Evolutionary conservation across 1,140 invertebrate genomes (phyloP).

Genomic region (Capitella teleta): DNA sequence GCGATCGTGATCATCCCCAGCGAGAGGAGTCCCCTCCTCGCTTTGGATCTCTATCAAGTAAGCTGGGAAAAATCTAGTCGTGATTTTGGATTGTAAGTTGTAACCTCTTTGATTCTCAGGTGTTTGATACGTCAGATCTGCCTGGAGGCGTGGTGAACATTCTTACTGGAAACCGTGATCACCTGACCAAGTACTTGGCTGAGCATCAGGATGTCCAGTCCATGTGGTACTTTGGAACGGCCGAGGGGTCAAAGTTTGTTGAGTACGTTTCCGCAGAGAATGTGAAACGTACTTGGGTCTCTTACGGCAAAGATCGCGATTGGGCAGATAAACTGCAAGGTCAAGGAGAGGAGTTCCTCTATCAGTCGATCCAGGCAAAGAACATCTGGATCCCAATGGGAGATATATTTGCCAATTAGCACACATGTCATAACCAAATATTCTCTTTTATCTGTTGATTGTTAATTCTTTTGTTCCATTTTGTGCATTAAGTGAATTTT

Average conservation of each 20-base stretch:
- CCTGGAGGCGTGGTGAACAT: slow-evolving; percentile 47
- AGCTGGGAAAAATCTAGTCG: background rate
- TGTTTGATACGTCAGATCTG: slow-evolving; percentile 46
- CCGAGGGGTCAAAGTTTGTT: slow-evolving; percentile 40
- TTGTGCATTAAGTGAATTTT: no score
- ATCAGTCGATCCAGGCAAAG: slow-evolving; percentile 41
- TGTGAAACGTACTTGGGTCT: slow-evolving; percentile 45
- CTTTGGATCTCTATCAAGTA: slow-evolving; percentile 45
- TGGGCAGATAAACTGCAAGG: slow-evolving; percentile 32
- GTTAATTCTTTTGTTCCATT: no score
- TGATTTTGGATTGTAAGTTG: no score
- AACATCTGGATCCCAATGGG: slow-evolving; percentile 47
- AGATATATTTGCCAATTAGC: slow-evolving; percentile 46
- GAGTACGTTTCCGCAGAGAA: slow-evolving; percentile 38
- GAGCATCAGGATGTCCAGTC: slow-evolving; percentile 45
- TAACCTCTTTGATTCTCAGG: slow-evolving; percentile 20
- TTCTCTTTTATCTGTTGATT: background rate
- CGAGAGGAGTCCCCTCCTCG: slow-evolving; percentile 39
- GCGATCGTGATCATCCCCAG: slow-evolving; percentile 43
- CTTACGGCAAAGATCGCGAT: slow-evolving; percentile 32
- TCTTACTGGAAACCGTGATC: slow-evolving; percentile 42
- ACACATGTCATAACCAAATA: background rate
- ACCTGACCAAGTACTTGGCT: slow-evolving; percentile 39
- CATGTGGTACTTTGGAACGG: slow-evolving; percentile 42
- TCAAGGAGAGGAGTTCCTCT: slow-evolving; percentile 42